These are phyloP conservation scores for Phortica okadai DNA, from an alignment of 2,888 invertebrate genomes.

Conservation along the genomic window DNA sequence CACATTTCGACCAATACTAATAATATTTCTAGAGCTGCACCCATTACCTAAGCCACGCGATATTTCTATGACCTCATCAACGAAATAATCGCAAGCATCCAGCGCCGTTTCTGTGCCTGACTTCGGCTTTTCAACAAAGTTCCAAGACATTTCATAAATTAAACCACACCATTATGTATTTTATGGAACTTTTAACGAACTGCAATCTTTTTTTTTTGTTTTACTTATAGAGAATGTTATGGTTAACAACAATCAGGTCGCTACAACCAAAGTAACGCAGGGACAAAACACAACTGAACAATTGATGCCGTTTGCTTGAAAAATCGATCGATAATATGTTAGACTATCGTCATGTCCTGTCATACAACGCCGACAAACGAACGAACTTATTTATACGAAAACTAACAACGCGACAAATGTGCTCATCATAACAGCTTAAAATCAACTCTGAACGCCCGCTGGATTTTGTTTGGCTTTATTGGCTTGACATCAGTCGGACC, in stretches of 20 bases:
- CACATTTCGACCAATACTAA: no score
- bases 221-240: neutral
- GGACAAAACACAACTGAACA: slow-evolving; percentile 26
- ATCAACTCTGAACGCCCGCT: slow-evolving; percentile 47
- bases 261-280: slow-evolving; percentile 3
- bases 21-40: slow-evolving; percentile 25
- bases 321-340: slow-evolving; percentile 26
- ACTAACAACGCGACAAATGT: neutral
- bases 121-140: slow-evolving; percentile 74
- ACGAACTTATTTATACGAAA: slow-evolving; percentile 20
- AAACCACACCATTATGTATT: slow-evolving; percentile 40
- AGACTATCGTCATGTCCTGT: slow-evolving; percentile 1
- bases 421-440: neutral
- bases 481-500: slow-evolving; percentile 42
- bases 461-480: slow-evolving; percentile 47
- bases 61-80: slow-evolving; percentile 81
- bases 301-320: slow-evolving; percentile 7
- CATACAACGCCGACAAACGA: neutral
- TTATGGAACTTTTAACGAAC: slow-evolving; percentile 45
- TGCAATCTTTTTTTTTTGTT: neutral
- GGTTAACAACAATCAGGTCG: slow-evolving; percentile 11
- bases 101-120: slow-evolving; percentile 80
- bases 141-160: slow-evolving; percentile 72
- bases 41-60: slow-evolving; percentile 77
- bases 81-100: slow-evolving; percentile 84